phyloP scores from a whole-genome alignment of 2,797 vertebrate species.

The Phrynocephalus vlangalii region DNA sequence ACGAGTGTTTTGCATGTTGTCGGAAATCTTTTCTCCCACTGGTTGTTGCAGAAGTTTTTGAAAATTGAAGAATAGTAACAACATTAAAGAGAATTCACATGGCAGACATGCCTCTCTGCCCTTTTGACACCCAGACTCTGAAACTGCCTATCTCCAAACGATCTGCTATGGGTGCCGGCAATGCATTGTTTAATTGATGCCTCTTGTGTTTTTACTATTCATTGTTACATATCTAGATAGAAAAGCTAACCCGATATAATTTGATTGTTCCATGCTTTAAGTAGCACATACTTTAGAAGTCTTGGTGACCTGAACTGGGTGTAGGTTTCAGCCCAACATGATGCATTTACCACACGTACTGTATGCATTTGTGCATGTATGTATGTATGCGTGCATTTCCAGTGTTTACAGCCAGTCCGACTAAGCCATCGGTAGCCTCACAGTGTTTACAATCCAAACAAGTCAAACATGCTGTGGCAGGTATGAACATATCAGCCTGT shows the following conservation, averaged over 20 bases:
- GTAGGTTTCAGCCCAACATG: neutral
- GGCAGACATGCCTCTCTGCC: neutral
- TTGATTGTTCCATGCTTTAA: neutral
- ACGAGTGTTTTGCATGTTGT: neutral
- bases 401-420: too few species aligned
- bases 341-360: neutral
- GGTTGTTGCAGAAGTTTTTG: neutral
- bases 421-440: too few species aligned
- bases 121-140: neutral
- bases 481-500: too few species aligned
- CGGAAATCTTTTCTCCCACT: neutral
- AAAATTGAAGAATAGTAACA: neutral
- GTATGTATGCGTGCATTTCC: too few species aligned
- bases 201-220: neutral
- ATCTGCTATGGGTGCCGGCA: neutral
- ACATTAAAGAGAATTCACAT: neutral
- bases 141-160: neutral
- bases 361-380: too few species aligned
- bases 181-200: fast-evolving
- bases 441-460: too few species aligned
- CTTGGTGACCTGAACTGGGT: neutral
- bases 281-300: neutral
- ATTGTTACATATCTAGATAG: neutral
- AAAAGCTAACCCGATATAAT: neutral
- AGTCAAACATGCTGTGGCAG: too few species aligned